These are phyloP conservation scores for Ophion ellenae DNA, from an alignment of 2,888 invertebrate species.

Conservation along the genomic window DNA sequence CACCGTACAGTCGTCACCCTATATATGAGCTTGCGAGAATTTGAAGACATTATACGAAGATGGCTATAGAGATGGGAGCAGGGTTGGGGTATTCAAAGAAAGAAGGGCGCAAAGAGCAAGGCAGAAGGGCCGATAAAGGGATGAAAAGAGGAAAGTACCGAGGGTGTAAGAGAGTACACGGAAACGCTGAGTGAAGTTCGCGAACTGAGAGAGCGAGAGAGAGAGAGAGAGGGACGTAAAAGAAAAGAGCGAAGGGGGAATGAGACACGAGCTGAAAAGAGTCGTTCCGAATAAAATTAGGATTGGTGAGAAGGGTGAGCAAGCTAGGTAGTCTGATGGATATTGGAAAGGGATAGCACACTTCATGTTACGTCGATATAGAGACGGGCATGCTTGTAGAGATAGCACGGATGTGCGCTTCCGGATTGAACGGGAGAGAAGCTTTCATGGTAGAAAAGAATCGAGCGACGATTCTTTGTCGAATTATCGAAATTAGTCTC, in stretches of 20 bases:
- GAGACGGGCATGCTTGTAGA: neutral
- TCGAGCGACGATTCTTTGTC: constrained; percentile 50
- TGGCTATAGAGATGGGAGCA: constrained; percentile 49
- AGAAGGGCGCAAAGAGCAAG: constrained; percentile 7
- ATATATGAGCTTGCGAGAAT: constrained; percentile 29
- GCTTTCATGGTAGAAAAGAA: constrained; percentile 3
- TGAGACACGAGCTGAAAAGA: constrained; percentile 42
- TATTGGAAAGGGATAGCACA: constrained; percentile 42
- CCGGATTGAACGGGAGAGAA: constrained; percentile 37
- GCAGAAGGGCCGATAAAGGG: constrained; percentile 1
- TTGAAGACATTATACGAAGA: constrained; percentile 63
- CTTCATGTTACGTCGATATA: neutral
- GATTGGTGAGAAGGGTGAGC: constrained; percentile 37
- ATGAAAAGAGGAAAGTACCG: constrained; percentile 35
- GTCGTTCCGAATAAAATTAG: constrained; percentile 64
- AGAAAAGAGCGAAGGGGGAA: constrained; percentile 4
- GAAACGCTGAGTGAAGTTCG: constrained; percentile 39
- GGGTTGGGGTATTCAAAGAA: constrained; percentile 45
- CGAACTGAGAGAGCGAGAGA: neutral
- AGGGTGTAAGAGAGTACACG: too few relatives aligned
- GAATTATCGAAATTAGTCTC: constrained; percentile 53
- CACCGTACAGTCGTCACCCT: neutral
- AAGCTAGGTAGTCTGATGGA: constrained; percentile 47
- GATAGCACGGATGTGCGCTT: constrained; percentile 25
- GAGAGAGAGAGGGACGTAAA: constrained; percentile 25